Evolutionary conservation across 35 echinoderm and acorn worm species (phyloP).

Genomic region (Amphiura filiformis): DNA sequence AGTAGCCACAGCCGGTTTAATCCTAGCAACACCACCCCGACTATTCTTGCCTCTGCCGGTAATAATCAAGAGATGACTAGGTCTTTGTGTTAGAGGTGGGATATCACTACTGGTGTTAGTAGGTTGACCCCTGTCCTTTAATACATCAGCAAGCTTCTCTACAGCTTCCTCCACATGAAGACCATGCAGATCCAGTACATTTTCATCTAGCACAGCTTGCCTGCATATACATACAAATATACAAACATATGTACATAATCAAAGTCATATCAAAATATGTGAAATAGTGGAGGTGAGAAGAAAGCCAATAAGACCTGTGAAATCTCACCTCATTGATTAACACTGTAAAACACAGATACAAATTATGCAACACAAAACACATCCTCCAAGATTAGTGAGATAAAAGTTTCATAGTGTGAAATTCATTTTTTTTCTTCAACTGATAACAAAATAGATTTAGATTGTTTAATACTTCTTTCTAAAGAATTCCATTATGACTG

Average conservation of each 20-base stretch:
- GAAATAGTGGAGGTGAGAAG: no score
- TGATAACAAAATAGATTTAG: no score
- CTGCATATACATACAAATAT: neutral
- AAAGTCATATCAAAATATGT: no score
- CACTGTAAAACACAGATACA: no score
- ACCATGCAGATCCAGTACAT: constrained; percentile 79
- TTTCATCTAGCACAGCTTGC: constrained; percentile 16
- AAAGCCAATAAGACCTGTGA: no score
- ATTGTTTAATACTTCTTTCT: no score
- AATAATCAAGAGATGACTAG: constrained; percentile 57
- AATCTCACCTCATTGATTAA: no score
- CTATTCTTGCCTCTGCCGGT: constrained; percentile 78
- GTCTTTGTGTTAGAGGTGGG: neutral
- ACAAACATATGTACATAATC: neutral
- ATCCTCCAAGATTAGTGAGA: no score
- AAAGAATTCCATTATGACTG: no score
- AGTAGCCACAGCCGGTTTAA: constrained; percentile 57
- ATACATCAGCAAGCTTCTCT: constrained; percentile 34
- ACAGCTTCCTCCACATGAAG: constrained; percentile 78
- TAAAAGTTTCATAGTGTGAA: no score
- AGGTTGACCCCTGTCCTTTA: constrained; percentile 23
- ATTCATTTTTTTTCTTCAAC: no score
- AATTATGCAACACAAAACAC: no score
- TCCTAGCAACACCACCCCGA: constrained; percentile 56
- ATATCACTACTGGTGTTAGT: neutral